Base-by-base conservation (phyloP, 1,140 invertebrate species). In the Megathymus violae region DNA sequence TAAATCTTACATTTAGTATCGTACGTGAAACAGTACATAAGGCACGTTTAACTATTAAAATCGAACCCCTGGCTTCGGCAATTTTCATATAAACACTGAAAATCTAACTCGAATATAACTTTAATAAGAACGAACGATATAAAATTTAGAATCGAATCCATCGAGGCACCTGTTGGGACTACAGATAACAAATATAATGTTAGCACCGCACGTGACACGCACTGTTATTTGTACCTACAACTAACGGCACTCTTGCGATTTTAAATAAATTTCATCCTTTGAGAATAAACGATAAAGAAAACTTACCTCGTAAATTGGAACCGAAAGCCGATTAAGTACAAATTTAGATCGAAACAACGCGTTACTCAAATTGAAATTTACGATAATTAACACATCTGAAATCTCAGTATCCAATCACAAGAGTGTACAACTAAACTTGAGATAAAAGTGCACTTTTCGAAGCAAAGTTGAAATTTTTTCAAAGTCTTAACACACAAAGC, bases 401-500 rank as follows among this genome's bases (percentile, higher is more conserved):
- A 11, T 36, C 11, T 36, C 34, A 36, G 3, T 36, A 11, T 11
- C n/a, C 0, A 36, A 36, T 11, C 34, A 11, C 34, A 36, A 36
- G 34, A 36, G 34, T 36, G 48, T 9, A 41, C 13, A 16, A 48
- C n/a, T n/a, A n/a, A n/a, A n/a, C 36, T 47, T 47, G 25, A 46
- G 17, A 46, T 25, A 52, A 52, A 54, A 52, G 52, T 54, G 48
- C 61, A 54, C 19, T 31, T 54, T 54, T 47, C 31, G 11, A 54
- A 34, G 38, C 13, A 27, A 54, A 36, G 10, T 11, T 36, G 34
- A 31, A 48, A 47, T 19, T 47, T 14, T 22, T 25, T 3, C n/a
- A n/a, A 41, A 25, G 41, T 47, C 40, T 46, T n/a, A 36, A 65
- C 63, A 52, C 43, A 52, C 14, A 56, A 47, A 64, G 59, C 60